A percentile compares a stretch with the other conserved stretches of the same genome.
Conservation (phyloP, 1,140 invertebrate species). For the Cotesia glomerata region DNA sequence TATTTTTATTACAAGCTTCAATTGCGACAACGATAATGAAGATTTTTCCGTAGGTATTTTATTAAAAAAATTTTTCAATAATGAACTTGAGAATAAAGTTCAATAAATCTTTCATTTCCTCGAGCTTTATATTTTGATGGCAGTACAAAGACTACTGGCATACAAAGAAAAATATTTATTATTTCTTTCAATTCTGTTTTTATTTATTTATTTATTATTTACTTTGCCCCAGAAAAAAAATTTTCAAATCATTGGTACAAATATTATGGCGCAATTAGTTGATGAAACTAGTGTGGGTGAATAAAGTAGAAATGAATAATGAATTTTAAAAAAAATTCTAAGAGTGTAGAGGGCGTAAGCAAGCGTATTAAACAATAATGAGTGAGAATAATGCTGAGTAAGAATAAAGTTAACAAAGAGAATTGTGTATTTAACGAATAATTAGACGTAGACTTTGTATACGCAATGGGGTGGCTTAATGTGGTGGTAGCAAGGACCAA, state of each 20-base stretch:
- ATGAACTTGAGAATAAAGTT: too few relatives aligned
- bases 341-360: background rate
- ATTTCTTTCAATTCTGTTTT: too few relatives aligned
- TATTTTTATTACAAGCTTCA: background rate
- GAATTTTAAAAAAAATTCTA: background rate
- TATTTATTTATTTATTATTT: too few relatives aligned
- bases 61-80: background rate
- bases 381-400: background rate
- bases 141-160: too few relatives aligned
- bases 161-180: too few relatives aligned
- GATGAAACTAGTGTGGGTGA: too few relatives aligned
- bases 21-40: background rate
- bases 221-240: too few relatives aligned
- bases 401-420: slow-evolving; percentile 19
- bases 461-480: background rate
- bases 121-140: too few relatives aligned
- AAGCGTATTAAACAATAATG: background rate
- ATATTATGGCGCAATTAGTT: too few relatives aligned
- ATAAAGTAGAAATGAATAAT: too few relatives aligned
- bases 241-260: too few relatives aligned
- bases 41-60: background rate
- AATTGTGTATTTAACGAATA: slow-evolving; percentile 36
- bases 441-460: slow-evolving; percentile 31
- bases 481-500: slow-evolving; percentile 2
- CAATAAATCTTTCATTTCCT: too few relatives aligned